Conservation (phyloP, 1,140 invertebrate species). For the Bombus impatiens region DNA sequence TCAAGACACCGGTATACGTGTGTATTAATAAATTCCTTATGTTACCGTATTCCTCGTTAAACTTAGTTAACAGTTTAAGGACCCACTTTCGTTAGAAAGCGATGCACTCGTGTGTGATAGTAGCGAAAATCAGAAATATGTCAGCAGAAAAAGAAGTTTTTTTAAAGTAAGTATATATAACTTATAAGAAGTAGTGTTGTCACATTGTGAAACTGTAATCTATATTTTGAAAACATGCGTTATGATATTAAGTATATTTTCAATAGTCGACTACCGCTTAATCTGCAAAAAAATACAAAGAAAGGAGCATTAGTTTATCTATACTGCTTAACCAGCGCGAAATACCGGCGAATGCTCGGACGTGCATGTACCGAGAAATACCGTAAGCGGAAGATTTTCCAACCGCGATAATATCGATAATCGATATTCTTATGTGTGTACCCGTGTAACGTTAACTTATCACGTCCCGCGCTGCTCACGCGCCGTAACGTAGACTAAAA, state of each 20-base stretch:
- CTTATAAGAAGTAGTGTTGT: too few species aligned
- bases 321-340: background rate
- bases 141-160: background rate
- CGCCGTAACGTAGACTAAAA: too few species aligned
- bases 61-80: too few species aligned
- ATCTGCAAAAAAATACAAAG: background rate
- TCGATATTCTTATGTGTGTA: slow-evolving; percentile 39
- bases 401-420: slow-evolving; percentile 39
- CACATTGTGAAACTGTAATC: background rate
- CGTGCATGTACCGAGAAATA: background rate
- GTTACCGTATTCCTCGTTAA: too few species aligned
- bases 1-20: too few species aligned
- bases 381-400: slow-evolving; percentile 28
- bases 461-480: too few species aligned
- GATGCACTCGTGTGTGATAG: too few species aligned
- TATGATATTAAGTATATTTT: background rate
- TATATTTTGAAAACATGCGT: background rate
- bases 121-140: background rate
- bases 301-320: background rate
- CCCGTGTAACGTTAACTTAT: slow-evolving; percentile 3
- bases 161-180: background rate
- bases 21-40: too few species aligned
- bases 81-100: too few species aligned
- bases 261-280: background rate
- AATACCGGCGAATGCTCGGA: background rate